These are phyloP conservation scores for Trichomycterus rosablanca DNA, from an alignment of 2,113 vertebrate species.

Conservation along the genomic window DNA sequence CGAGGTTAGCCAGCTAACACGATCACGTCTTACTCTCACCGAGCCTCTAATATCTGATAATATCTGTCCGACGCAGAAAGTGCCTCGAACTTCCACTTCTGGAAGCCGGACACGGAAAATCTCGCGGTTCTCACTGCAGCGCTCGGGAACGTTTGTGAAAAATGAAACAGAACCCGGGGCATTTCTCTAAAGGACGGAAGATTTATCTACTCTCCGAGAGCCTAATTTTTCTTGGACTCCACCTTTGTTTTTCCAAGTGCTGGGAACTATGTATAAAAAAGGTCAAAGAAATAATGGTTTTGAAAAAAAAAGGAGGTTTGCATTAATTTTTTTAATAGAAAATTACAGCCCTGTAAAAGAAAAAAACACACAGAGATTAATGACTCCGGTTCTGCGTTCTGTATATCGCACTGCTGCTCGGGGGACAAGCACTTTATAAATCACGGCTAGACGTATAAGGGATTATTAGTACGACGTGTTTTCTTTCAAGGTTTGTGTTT, in stretches of 20 bases:
- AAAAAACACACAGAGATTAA: slow-evolving; percentile 73
- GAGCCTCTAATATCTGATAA: neutral
- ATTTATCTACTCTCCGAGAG: slow-evolving; percentile 67
- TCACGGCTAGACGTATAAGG: slow-evolving; percentile 67
- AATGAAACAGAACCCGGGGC: slow-evolving; percentile 24
- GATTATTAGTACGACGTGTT: slow-evolving; percentile 57
- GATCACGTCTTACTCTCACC: slow-evolving; percentile 41
- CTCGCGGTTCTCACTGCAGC: neutral
- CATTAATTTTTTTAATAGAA: slow-evolving; percentile 77
- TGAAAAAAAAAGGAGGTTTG: slow-evolving; percentile 54
- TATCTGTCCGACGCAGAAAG: slow-evolving; percentile 5
- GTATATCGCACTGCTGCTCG: slow-evolving; percentile 63
- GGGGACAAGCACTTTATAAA: slow-evolving; percentile 79
- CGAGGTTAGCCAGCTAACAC: slow-evolving; percentile 54
- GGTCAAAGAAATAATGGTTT: slow-evolving; percentile 71
- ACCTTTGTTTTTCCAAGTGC: slow-evolving; percentile 70
- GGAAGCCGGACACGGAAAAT: slow-evolving; percentile 12
- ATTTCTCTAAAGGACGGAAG: slow-evolving; percentile 47
- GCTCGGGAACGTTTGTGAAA: slow-evolving; percentile 29
- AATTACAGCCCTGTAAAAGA: slow-evolving; percentile 66
- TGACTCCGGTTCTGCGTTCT: slow-evolving; percentile 67
- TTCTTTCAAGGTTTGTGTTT: slow-evolving; percentile 57
- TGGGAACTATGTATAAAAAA: slow-evolving; percentile 64
- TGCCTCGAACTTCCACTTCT: slow-evolving; percentile 4
- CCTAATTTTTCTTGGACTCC: slow-evolving; percentile 71